These are phyloP conservation scores for Danaus plexippus DNA, from an alignment of 1,140 invertebrate species.

Conservation along the genomic window DNA sequence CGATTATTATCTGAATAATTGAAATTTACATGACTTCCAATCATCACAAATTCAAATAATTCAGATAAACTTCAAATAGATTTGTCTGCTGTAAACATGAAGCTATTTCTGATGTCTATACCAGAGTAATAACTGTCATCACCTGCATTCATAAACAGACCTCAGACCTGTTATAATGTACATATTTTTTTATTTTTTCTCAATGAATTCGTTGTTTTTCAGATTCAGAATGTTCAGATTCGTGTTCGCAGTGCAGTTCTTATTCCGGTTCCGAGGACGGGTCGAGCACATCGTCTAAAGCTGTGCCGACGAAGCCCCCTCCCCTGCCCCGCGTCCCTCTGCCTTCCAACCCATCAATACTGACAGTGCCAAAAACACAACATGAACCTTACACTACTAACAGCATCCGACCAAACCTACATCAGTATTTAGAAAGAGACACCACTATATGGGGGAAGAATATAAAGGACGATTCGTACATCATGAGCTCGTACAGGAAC, in stretches of 20 bases:
- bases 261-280: slow-evolving; percentile 42
- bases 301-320: slow-evolving; percentile 34
- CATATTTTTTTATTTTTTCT: too few relatives aligned
- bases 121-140: too few relatives aligned
- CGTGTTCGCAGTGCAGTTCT: slow-evolving; percentile 54
- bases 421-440: slow-evolving; percentile 60
- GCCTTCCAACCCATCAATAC: slow-evolving; percentile 34
- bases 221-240: slow-evolving; percentile 58
- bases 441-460: slow-evolving; percentile 55
- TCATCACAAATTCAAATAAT: too few relatives aligned
- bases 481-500: slow-evolving; percentile 20
- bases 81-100: too few relatives aligned
- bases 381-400: slow-evolving; percentile 41
- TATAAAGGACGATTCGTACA: slow-evolving; percentile 37
- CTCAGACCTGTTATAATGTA: too few relatives aligned
- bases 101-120: too few relatives aligned
- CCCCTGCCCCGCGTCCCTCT: slow-evolving; percentile 41
- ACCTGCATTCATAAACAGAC: too few relatives aligned
- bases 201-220: slow-evolving; percentile 25
- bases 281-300: slow-evolving; percentile 29
- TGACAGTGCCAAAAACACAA: slow-evolving; percentile 45
- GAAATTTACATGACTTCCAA: too few relatives aligned
- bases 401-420: slow-evolving; percentile 57
- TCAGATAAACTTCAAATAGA: too few relatives aligned
- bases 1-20: too few relatives aligned